A percentile compares a stretch with the other conserved stretches of the same genome.
Conservation (phyloP, 2,113 vertebrate species). For the Cynopterus brachyotis region DNA sequence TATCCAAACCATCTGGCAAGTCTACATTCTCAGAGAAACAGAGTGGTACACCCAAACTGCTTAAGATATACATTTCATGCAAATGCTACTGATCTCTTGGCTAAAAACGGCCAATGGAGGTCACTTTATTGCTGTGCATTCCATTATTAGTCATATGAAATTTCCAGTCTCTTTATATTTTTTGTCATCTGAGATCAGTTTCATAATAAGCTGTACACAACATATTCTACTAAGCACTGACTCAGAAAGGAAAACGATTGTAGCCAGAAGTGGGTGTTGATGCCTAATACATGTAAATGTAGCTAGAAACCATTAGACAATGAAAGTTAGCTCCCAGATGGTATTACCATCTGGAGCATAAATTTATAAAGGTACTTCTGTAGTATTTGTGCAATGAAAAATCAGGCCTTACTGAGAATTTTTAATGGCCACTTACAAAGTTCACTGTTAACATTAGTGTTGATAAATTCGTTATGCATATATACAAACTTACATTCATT, state of each 20-base stretch:
- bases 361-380: slow-evolving; percentile 74
- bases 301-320: slow-evolving; percentile 72
- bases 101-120: slow-evolving; percentile 47
- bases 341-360: slow-evolving; percentile 75
- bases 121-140: not conserved
- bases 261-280: slow-evolving; percentile 66
- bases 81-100: not conserved
- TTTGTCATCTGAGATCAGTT: slow-evolving; percentile 43
- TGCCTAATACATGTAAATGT: slow-evolving; percentile 75
- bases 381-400: slow-evolving; percentile 71
- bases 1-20: slow-evolving; percentile 59
- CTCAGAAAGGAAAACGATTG: not conserved
- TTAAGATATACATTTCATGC: not conserved
- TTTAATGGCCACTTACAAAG: slow-evolving; percentile 73
- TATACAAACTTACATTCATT: slow-evolving; percentile 56
- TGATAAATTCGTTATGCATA: slow-evolving; percentile 71
- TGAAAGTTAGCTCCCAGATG: slow-evolving; percentile 77
- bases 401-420: slow-evolving; percentile 66
- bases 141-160: slow-evolving; percentile 44
- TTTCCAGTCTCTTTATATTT: not conserved
- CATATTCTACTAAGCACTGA: slow-evolving; percentile 39
- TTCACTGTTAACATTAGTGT: slow-evolving; percentile 70
- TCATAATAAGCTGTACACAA: slow-evolving; percentile 53
- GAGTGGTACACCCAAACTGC: slow-evolving; percentile 43
- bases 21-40: slow-evolving; percentile 10